Percentiles rank a stretch among this genome's conserved stretches.
Conservation (phyloP, 2,888 invertebrate genomes). For the Agriotes lineatus region DNA sequence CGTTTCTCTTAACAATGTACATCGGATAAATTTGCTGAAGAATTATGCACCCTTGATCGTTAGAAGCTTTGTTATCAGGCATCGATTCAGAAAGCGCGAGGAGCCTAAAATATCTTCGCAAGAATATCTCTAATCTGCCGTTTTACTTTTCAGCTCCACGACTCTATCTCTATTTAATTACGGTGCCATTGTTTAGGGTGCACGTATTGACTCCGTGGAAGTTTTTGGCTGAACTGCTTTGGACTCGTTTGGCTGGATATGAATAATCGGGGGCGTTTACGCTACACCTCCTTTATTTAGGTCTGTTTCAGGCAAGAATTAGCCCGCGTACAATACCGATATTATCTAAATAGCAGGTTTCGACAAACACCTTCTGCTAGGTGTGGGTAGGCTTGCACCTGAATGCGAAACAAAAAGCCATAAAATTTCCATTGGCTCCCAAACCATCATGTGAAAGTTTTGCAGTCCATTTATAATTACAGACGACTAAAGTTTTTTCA, state of each 20-base stretch:
- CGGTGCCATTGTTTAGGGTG: neutral
- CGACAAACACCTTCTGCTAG: too few relatives aligned
- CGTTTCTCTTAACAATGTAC: neutral
- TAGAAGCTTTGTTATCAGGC: constrained; percentile 13
- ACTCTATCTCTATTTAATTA: constrained; percentile 10
- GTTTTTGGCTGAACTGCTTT: neutral
- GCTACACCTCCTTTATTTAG: too few relatives aligned
- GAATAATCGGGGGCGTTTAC: too few relatives aligned
- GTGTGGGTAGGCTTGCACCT: too few relatives aligned
- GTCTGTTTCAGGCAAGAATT: too few relatives aligned
- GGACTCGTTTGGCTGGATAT: constrained; percentile 1
- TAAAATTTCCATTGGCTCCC: too few relatives aligned
- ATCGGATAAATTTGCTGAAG: constrained; percentile 3
- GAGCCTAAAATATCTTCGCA: neutral
- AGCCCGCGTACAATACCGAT: too few relatives aligned
- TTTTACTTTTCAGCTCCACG: constrained; percentile 5
- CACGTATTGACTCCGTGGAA: neutral
- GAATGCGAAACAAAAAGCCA: too few relatives aligned
- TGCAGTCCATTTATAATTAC: too few relatives aligned
- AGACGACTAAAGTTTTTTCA: too few relatives aligned
- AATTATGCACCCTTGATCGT: neutral
- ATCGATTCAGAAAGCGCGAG: constrained; percentile 15
- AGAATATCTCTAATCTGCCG: constrained; percentile 10
- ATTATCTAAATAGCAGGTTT: too few relatives aligned
- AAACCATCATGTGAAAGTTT: too few relatives aligned